Evolutionary conservation across 2,113 vertebrate genomes (phyloP).

Genomic region (Hoplias malabaricus): DNA sequence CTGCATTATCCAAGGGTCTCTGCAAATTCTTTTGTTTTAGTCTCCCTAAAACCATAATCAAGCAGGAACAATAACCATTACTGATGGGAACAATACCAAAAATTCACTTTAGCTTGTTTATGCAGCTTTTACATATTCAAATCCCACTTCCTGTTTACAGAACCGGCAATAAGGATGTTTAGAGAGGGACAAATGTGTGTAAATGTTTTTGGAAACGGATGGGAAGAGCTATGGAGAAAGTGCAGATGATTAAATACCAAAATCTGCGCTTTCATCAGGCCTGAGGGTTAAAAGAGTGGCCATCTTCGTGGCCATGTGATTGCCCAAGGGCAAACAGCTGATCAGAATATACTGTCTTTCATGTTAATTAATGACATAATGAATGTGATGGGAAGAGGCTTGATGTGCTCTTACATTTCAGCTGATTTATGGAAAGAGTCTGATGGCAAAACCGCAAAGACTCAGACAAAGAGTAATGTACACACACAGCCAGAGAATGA

Average conservation of each 20-base stretch:
- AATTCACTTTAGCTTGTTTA: conserved; percentile 30
- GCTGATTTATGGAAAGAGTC: neutral
- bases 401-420: neutral
- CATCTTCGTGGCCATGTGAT: neutral
- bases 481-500: neutral
- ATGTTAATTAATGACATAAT: conserved; percentile 11
- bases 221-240: neutral
- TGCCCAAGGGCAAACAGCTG: neutral
- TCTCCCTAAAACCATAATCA: neutral
- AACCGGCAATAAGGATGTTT: neutral
- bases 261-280: neutral
- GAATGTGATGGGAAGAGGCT: neutral
- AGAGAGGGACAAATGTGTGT: neutral
- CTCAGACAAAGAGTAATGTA: neutral
- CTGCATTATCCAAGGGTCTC: conserved; percentile 3
- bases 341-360: neutral
- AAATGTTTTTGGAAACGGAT: conserved; percentile 15
- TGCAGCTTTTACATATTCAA: conserved; percentile 30
- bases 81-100: conserved; percentile 28
- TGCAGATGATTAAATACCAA: neutral
- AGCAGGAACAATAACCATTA: conserved; percentile 26
- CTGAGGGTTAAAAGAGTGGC: neutral
- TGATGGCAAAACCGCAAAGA: conserved; percentile 4
- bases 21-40: neutral
- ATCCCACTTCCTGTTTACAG: conserved; percentile 34